Percentiles rank a stretch among this genome's conserved stretches.
Evolutionary conservation across 2,797 vertebrate species (phyloP).

Genomic region (Melanotaenia pygmaea): DNA sequence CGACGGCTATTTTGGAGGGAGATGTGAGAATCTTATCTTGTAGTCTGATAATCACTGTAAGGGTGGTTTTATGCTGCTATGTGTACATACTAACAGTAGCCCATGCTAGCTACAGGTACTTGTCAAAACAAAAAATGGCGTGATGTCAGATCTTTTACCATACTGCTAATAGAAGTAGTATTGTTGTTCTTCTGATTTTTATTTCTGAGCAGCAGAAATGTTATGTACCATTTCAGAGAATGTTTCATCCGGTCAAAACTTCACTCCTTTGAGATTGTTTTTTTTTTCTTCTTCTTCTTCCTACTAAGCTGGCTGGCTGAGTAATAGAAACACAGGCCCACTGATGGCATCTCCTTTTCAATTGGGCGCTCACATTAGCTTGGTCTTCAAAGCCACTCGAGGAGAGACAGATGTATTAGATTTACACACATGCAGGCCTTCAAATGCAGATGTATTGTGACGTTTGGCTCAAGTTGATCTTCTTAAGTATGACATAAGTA

Average conservation of each 20-base stretch:
- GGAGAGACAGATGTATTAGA: constrained; percentile 23
- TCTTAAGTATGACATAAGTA: not conserved
- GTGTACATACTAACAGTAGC: constrained; percentile 72
- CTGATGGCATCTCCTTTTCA: constrained; percentile 44
- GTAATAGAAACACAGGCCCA: constrained; percentile 50
- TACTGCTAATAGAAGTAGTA: constrained; percentile 64
- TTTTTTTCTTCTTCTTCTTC: not conserved
- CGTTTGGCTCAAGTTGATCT: constrained; percentile 32
- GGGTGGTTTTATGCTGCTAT: constrained; percentile 76
- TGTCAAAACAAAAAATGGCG: constrained; percentile 59
- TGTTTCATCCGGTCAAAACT: constrained; percentile 43
- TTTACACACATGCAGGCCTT: constrained; percentile 26
- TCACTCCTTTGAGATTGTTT: constrained; percentile 40
- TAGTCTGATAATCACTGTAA: constrained; percentile 66
- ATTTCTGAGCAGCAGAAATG: constrained; percentile 54
- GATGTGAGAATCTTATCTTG: constrained; percentile 50
- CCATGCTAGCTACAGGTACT: constrained; percentile 55
- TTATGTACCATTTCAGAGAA: constrained; percentile 41
- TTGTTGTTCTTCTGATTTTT: constrained; percentile 55
- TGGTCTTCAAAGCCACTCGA: constrained; percentile 25
- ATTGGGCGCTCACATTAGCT: constrained; percentile 22
- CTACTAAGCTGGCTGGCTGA: constrained; percentile 57
- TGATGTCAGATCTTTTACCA: constrained; percentile 68
- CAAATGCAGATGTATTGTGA: constrained; percentile 22
- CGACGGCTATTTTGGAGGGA: constrained; percentile 68